Conservation (phyloP, 1,140 invertebrate genomes). For the Limonius californicus region DNA sequence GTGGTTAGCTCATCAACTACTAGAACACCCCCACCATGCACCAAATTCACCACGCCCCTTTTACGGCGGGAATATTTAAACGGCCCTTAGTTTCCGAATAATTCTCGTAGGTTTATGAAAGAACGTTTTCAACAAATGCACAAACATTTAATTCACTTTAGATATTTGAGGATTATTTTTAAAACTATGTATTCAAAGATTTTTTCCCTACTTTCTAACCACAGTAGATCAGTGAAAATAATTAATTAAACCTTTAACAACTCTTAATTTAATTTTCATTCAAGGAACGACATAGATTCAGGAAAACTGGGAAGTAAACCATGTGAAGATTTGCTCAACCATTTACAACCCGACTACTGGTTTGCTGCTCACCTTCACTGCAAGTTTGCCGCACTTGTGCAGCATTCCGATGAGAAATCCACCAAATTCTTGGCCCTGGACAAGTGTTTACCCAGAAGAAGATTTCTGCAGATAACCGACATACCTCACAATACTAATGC, state of each 20-base stretch:
- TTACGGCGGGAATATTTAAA: too few relatives aligned
- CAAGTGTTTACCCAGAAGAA: slow-evolving; percentile 87
- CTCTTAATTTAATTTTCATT: slow-evolving; percentile 34
- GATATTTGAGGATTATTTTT: too few relatives aligned
- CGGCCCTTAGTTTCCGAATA: too few relatives aligned
- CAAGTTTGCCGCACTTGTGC: slow-evolving; percentile 86
- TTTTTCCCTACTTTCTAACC: too few relatives aligned
- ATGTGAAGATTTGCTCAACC: slow-evolving; percentile 71
- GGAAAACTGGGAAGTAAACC: slow-evolving; percentile 82
- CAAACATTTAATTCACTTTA: too few relatives aligned
- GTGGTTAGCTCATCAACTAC: too few relatives aligned
- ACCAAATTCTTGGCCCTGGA: slow-evolving; percentile 95
- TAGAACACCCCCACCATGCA: too few relatives aligned
- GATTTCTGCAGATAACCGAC: slow-evolving; percentile 78
- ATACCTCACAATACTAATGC: slow-evolving; percentile 54
- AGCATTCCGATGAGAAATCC: slow-evolving; percentile 55
- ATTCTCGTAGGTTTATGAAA: too few relatives aligned
- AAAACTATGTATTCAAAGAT: too few relatives aligned
- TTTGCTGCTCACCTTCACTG: slow-evolving; percentile 97
- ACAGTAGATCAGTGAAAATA: neutral
- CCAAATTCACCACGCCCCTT: too few relatives aligned
- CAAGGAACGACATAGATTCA: slow-evolving; percentile 73
- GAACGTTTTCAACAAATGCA: too few relatives aligned
- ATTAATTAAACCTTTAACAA: neutral
- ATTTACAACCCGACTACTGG: slow-evolving; percentile 86